Evolutionary conservation across 2,797 vertebrate genomes (phyloP).

Genomic region (Anabas testudineus): DNA sequence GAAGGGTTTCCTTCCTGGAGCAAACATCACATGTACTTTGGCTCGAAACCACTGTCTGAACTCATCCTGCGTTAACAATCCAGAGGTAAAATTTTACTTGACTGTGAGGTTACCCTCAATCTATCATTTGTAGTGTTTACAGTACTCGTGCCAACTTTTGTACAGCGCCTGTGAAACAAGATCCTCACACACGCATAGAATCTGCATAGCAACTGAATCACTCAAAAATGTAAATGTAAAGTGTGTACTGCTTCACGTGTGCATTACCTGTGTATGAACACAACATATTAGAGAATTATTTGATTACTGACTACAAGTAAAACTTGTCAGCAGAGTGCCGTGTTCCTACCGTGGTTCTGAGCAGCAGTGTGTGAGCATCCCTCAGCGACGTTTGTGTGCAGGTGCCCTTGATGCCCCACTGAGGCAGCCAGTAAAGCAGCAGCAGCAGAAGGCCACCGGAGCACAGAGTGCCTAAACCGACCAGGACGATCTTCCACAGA

Average conservation of each 20-base stretch:
- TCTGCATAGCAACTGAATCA: background rate
- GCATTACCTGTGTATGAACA: too few species aligned
- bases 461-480: slow-evolving; percentile 86
- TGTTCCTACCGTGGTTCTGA: slow-evolving; percentile 89
- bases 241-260: background rate
- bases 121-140: background rate
- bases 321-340: too few species aligned
- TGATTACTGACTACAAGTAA: too few species aligned
- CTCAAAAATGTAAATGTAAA: background rate
- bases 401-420: slow-evolving; percentile 92
- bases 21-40: slow-evolving; percentile 85
- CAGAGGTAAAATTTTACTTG: background rate
- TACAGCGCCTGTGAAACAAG: background rate
- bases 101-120: background rate
- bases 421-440: slow-evolving; percentile 95
- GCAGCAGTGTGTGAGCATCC: slow-evolving; percentile 90
- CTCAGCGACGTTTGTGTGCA: slow-evolving; percentile 83
- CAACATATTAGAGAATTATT: too few species aligned
- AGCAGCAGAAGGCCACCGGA: slow-evolving; percentile 93
- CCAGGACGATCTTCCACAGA: slow-evolving; percentile 89
- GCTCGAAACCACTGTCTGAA: slow-evolving; percentile 93
- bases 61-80: slow-evolving; percentile 85
- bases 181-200: background rate
- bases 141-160: background rate
- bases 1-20: slow-evolving; percentile 83